Evolutionary conservation across 2,797 vertebrate genomes (phyloP), one percentile per base, ranked within the genome.

Genomic region (Chelonia mydas): DNA sequence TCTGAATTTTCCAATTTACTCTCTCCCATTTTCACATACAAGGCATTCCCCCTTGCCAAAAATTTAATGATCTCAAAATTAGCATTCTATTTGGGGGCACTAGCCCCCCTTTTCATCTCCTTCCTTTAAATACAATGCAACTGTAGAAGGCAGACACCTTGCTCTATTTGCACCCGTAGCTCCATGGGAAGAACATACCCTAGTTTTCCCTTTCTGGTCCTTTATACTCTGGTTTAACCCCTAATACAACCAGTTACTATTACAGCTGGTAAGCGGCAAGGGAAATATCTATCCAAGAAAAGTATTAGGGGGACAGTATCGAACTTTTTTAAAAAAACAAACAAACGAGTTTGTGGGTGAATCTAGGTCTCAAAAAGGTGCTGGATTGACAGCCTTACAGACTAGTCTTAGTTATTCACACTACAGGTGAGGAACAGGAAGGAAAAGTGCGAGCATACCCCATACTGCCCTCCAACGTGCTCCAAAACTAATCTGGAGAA

Each of bases 341-440:
- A 47, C 6, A 33, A 33, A 55, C n/a, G 27, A 15, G 5, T 0
- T 16, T 37, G 12, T 23, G 0, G 0, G 23, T 27, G 85, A 65
- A 54, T 88, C 68, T 1, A 68, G 45, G 45, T 37, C 84, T 59
- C 68, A 21, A 37, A 59, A 12, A 1, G 19, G 25, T 65, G 25
- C 13, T 1, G 8, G 11, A 45, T 55, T 1, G 49, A 8, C 3
- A 0, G 61, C 57, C 57, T 59, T 59, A 59, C 12, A 59, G 57
- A n/a, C 16, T 65, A 68, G 33, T 68, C 4, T 37, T n/a, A 61
- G 33, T 33, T 61, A 33, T 61, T 61, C 55, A 61, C 31, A 61
- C 15, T 61, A 37, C 65, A 68, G n/a, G 5, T 37, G 61, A 68
- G 16, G 65, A 37, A 37, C n/a, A 68, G 17, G 65, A 21, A 68